Evolutionary conservation across 1,140 invertebrate species (phyloP).

Genomic region (Zeugodacus cucurbitae): DNA sequence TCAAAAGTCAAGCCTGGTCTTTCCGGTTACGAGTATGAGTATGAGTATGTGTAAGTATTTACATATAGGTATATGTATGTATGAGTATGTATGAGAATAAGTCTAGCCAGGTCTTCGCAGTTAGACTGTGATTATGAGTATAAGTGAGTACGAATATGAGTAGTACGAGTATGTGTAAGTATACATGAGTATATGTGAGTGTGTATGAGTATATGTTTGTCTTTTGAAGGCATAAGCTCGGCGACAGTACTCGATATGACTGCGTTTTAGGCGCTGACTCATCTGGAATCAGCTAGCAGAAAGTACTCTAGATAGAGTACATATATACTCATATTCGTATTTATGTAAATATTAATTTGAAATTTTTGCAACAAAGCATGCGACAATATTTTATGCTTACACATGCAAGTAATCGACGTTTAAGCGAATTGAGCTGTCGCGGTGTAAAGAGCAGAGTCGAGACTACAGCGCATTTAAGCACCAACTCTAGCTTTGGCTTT

Average conservation of each 20-base stretch:
- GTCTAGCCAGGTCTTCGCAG: no score
- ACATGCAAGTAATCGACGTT: background rate
- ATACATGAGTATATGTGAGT: no score
- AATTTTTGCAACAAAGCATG: conserved; percentile 5
- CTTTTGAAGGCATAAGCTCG: background rate
- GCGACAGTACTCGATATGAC: background rate
- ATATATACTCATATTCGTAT: background rate
- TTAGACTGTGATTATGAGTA: no score
- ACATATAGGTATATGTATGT: background rate
- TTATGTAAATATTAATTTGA: background rate
- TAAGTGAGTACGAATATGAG: background rate
- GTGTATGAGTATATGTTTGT: background rate
- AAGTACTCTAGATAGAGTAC: background rate
- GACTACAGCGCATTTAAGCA: background rate
- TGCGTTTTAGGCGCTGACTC: background rate
- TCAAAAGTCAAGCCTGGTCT: background rate
- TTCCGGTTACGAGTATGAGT: background rate
- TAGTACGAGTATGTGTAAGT: background rate
- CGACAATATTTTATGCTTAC: conserved; percentile 9
- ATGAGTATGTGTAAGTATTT: background rate
- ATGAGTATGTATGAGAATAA: no score
- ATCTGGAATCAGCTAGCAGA: background rate
- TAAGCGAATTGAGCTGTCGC: background rate
- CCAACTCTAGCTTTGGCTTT: background rate
- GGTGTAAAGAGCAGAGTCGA: background rate